Conservation (phyloP, 2,113 vertebrate species). For the Thunnus thynnus region DNA sequence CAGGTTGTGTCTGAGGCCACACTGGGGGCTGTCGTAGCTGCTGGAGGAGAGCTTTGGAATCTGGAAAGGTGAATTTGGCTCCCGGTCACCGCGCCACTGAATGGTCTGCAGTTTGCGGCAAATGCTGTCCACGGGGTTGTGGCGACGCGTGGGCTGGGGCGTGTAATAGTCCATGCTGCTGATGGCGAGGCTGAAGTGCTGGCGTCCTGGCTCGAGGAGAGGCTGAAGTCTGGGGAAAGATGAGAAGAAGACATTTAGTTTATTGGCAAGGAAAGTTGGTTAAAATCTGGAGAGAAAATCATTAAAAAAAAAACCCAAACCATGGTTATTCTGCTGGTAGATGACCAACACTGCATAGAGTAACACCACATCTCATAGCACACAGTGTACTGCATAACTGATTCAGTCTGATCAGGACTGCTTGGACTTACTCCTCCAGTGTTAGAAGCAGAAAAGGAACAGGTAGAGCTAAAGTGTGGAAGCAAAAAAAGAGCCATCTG, state of each 20-base stretch:
- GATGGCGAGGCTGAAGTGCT: constrained; percentile 9
- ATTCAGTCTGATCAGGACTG: not conserved
- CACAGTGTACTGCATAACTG: not conserved
- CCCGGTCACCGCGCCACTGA: constrained; percentile 85
- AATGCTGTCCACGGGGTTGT: constrained; percentile 93
- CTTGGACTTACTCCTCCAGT: not conserved
- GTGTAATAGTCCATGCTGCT: constrained; percentile 78
- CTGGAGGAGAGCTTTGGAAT: constrained; percentile 89
- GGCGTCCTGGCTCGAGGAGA: constrained; percentile 52
- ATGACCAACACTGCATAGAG: not conserved
- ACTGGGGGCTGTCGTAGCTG: constrained; percentile 87
- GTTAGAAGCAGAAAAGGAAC: not conserved
- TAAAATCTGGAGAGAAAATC: not conserved
- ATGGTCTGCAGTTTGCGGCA: constrained; percentile 92
- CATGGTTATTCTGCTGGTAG: not conserved
- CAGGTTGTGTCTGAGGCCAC: constrained; percentile 82
- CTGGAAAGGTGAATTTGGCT: constrained; percentile 84
- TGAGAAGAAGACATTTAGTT: not conserved
- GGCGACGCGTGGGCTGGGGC: constrained; percentile 76
- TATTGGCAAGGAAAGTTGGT: not conserved
- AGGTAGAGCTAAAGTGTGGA: not conserved
- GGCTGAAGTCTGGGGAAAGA: constrained; percentile 66
- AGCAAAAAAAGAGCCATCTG: not conserved
- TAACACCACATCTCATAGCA: not conserved
- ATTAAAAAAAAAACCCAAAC: not conserved